A percentile compares a stretch with the other conserved stretches of the same genome.
Conservation (phyloP, 2,888 invertebrate species). For the Galerucella pusilla region DNA sequence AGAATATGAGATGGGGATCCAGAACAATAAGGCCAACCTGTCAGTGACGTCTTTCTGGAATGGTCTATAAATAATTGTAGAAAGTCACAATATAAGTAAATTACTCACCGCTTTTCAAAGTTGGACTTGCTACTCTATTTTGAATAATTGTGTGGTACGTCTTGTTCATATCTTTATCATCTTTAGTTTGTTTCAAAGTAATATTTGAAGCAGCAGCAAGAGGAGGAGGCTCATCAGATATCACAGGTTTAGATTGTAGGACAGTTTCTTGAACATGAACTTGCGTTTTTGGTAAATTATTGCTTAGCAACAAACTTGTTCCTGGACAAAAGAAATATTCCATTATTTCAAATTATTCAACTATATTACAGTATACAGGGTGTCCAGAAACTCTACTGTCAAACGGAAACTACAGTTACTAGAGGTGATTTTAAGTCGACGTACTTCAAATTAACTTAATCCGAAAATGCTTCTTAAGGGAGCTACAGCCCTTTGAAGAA, state of each 20-base stretch:
- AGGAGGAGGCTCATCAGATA: constrained; percentile 33
- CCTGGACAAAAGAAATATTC: constrained; percentile 9
- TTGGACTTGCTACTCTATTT: constrained; percentile 58
- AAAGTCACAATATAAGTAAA: not conserved
- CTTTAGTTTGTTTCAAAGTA: constrained; percentile 38
- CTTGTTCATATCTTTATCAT: constrained; percentile 61
- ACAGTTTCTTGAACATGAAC: constrained; percentile 25
- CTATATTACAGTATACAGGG: not conserved
- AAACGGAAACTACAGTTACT: too few species aligned
- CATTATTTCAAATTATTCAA: not conserved
- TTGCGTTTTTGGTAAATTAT: constrained; percentile 45
- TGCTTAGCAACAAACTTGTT: constrained; percentile 51
- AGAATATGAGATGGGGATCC: too few species aligned
- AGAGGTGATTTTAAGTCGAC: too few species aligned
- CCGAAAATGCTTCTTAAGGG: too few species aligned
- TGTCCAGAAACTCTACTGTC: too few species aligned
- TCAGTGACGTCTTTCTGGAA: too few species aligned
- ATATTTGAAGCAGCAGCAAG: constrained; percentile 31
- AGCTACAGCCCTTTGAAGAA: too few species aligned
- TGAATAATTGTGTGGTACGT: constrained; percentile 61
- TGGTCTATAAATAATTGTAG: not conserved
- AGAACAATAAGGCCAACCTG: too few species aligned
- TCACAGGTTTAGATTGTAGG: constrained; percentile 26
- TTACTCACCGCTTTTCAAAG: constrained; percentile 50
- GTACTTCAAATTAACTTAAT: too few species aligned